These are phyloP conservation scores for Platypus cylindrus DNA, from an alignment of 2,888 invertebrate species.

Conservation along the genomic window DNA sequence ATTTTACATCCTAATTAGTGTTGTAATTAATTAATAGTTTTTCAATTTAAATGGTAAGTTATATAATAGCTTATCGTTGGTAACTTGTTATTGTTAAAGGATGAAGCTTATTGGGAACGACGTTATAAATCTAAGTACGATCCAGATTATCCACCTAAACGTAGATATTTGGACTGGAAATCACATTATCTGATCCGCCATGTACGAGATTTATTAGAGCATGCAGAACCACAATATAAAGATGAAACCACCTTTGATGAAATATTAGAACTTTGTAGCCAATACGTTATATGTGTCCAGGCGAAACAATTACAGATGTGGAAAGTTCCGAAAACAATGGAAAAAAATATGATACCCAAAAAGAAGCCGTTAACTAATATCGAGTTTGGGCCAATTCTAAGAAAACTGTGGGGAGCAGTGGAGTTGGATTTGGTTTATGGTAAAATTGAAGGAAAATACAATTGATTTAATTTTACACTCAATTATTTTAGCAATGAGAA, in stretches of 20 bases:
- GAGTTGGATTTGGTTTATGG: constrained; percentile 39
- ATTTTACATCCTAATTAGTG: too few relatives aligned
- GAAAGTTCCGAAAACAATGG: constrained; percentile 37
- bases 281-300: constrained; percentile 39
- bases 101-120: constrained; percentile 54
- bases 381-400: constrained; percentile 42
- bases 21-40: not conserved
- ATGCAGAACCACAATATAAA: constrained; percentile 31
- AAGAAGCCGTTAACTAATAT: constrained; percentile 42
- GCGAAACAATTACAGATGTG: constrained; percentile 43
- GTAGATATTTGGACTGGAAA: constrained; percentile 32
- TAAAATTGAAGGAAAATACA: too few relatives aligned
- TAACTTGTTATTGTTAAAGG: constrained; percentile 21
- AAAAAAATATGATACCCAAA: constrained; percentile 31
- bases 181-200: constrained; percentile 31
- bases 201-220: constrained; percentile 29
- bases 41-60: not conserved
- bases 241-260: constrained; percentile 31
- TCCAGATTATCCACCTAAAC: constrained; percentile 20
- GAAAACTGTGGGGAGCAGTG: constrained; percentile 39
- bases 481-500: constrained; percentile 29
- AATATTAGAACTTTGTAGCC: constrained; percentile 30
- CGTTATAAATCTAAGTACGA: constrained; percentile 34
- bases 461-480: too few relatives aligned
- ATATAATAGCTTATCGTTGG: not conserved